A percentile compares a stretch with the other conserved stretches of the same genome.
Conservation (phyloP, 2,113 vertebrate species). For the Crotalus tigris region DNA sequence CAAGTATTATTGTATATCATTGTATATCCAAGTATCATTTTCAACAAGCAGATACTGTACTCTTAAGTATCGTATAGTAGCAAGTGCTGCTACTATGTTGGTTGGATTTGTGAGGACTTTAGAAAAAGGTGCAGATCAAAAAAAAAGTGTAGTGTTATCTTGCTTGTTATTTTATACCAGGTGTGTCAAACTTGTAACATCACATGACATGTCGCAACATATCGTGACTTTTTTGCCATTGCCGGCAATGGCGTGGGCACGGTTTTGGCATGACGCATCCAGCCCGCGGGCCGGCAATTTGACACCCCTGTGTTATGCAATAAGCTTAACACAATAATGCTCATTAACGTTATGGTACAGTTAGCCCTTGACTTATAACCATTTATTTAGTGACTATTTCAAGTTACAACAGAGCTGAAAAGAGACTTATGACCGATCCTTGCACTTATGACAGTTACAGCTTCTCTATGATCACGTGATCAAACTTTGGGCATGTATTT, state of each 20-base stretch:
- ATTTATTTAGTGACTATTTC: neutral
- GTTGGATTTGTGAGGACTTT: neutral
- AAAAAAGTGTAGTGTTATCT: neutral
- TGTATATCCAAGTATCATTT: too few relatives aligned
- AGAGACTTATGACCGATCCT: neutral
- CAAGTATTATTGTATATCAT: too few relatives aligned
- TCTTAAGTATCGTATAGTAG: neutral
- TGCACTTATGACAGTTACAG: neutral
- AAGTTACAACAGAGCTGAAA: neutral
- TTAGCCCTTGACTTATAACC: neutral
- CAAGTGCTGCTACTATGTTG: neutral
- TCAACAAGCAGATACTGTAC: neutral
- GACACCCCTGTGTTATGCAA: neutral
- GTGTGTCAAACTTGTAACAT: too few relatives aligned
- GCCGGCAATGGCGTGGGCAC: too few relatives aligned
- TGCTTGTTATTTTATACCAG: neutral
- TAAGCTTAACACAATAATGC: neutral
- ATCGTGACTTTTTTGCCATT: too few relatives aligned
- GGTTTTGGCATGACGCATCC: too few relatives aligned
- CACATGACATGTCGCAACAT: too few relatives aligned
- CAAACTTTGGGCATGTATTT: neutral
- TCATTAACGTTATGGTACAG: neutral
- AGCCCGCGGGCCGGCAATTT: too few relatives aligned
- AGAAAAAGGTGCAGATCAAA: neutral
- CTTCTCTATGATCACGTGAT: neutral